Conservation (phyloP, 2,113 vertebrate species). For the sheep (Ovis aries) region ARS-UI_Ramb_v3.0 NC_056056.1:5160501-5161000, state of each 20-base stretch:
- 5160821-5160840: not conserved
- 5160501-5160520: conserved; percentile 32
- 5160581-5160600: conserved; percentile 54
- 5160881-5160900: not conserved
- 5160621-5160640: not conserved
- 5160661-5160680: not conserved
- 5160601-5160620: conserved; percentile 29
- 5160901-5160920: not conserved
- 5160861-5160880: not conserved
- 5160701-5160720: not conserved
- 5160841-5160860: not conserved
- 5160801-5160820: not conserved
- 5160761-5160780: not conserved
- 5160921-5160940: accelerated
- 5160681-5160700: not conserved
- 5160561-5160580: conserved; percentile 49
- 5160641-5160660: not conserved
- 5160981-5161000: not conserved
- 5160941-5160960: not conserved
- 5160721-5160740: not conserved
- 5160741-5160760: not conserved
- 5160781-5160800: too few relatives aligned
- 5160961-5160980: not conserved
- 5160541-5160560: conserved; percentile 57
- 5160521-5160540: not conserved